These are phyloP conservation scores for Carettochelys insculpta DNA, from an alignment of 2,113 vertebrate species.

Conservation along the genomic window DNA sequence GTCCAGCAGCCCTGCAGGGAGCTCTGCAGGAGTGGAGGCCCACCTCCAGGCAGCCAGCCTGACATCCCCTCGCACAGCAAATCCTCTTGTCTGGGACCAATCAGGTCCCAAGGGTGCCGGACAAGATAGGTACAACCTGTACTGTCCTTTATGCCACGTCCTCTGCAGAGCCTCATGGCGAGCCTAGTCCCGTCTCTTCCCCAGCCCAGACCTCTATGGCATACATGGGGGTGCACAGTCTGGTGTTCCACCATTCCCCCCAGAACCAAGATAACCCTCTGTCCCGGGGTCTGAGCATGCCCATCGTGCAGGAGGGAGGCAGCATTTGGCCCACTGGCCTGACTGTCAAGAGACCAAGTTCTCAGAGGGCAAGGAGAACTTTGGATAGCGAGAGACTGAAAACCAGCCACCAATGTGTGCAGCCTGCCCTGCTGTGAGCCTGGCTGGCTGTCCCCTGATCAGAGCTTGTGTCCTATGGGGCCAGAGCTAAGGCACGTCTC, in stretches of 20 bases:
- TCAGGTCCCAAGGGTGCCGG: too few species aligned
- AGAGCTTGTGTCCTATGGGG: background rate
- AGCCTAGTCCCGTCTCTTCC: too few species aligned
- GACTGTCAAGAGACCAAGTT: background rate
- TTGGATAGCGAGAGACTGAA: background rate
- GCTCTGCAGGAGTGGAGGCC: too few species aligned
- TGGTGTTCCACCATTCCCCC: background rate
- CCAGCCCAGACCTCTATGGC: too few species aligned
- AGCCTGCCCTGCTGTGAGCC: background rate
- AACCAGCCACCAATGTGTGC: background rate
- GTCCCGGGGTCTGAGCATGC: background rate
- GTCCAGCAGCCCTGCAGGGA: too few species aligned
- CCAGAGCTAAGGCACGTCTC: background rate
- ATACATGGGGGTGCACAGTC: fast-evolving
- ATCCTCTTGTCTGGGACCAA: too few species aligned
- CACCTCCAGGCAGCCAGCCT: too few species aligned
- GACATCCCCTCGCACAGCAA: too few species aligned
- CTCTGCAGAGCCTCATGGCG: background rate
- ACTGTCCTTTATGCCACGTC: background rate
- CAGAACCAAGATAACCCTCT: background rate
- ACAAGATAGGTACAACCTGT: too few species aligned
- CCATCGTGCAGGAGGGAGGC: background rate
- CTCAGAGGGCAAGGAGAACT: background rate
- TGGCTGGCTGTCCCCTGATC: background rate
- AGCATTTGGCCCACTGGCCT: background rate